phyloP scores from a whole-genome alignment of 92 coral and sea anemone species.

The Epizoanthus fatuus region DNA sequence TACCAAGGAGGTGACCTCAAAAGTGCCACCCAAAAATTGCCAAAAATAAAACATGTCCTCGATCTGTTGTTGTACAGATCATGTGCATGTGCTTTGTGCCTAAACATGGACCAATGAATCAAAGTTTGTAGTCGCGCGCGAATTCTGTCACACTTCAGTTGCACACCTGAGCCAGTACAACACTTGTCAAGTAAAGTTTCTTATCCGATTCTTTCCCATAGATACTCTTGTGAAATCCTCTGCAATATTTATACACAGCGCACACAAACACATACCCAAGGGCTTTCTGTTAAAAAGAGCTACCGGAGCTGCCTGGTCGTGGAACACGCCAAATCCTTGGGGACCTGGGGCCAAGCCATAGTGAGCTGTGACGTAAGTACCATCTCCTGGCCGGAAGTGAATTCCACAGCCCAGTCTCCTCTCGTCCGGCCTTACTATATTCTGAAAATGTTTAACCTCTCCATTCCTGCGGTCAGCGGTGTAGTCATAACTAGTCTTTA shows the following conservation, averaged over 20 bases:
- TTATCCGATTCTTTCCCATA: too few species aligned
- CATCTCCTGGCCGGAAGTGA: conserved; percentile 56
- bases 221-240: not conserved
- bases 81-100: too few species aligned
- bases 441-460: conserved; percentile 43
- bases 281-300: conserved; percentile 8
- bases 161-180: too few species aligned
- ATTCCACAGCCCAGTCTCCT: conserved; percentile 70
- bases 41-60: too few species aligned
- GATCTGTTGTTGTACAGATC: too few species aligned
- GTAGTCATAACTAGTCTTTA: conserved; percentile 13
- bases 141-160: too few species aligned
- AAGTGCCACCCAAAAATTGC: too few species aligned
- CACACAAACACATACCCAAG: conserved; percentile 2
- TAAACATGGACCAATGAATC: too few species aligned
- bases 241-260: not conserved
- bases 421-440: conserved; percentile 52
- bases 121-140: too few species aligned
- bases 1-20: too few species aligned
- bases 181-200: too few species aligned
- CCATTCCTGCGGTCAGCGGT: not conserved
- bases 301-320: conserved; percentile 21
- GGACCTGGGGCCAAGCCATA: conserved; percentile 30
- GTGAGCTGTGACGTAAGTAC: conserved; percentile 71
- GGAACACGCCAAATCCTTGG: not conserved